These are phyloP conservation scores for Pitta sordida DNA, from an alignment of 2,113 vertebrate species.

Conservation along the genomic window DNA sequence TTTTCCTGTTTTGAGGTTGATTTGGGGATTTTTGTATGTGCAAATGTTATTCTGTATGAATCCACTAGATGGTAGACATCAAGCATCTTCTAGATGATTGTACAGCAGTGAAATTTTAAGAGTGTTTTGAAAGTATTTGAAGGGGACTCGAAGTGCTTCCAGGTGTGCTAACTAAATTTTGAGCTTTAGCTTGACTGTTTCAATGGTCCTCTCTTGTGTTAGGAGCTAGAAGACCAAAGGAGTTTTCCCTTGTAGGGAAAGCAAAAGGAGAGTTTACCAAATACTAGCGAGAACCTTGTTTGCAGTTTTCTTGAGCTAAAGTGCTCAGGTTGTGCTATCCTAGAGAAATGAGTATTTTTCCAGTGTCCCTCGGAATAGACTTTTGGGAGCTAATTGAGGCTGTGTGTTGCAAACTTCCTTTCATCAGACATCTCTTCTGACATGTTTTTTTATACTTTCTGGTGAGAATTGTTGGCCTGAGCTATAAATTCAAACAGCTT, in stretches of 20 bases:
- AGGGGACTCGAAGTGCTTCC: not conserved
- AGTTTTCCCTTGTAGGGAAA: not conserved
- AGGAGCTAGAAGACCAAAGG: not conserved
- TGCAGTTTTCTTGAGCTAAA: not conserved
- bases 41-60: not conserved
- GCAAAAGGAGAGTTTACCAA: not conserved
- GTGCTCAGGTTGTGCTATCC: not conserved
- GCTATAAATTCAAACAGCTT: not conserved
- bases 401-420: not conserved
- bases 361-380: not conserved
- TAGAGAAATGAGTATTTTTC: not conserved
- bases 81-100: not conserved
- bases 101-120: not conserved
- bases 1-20: not conserved
- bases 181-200: not conserved
- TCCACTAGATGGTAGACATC: slow-evolving; percentile 61
- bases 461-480: not conserved
- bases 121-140: not conserved
- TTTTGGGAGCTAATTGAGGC: not conserved
- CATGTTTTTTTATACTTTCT: not conserved
- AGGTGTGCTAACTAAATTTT: not conserved
- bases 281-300: not conserved
- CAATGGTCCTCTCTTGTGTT: not conserved
- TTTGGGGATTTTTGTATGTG: not conserved
- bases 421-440: not conserved